phyloP scores from a whole-genome alignment of 2,888 invertebrate genomes.

The Phytoseiulus persimilis region DNA sequence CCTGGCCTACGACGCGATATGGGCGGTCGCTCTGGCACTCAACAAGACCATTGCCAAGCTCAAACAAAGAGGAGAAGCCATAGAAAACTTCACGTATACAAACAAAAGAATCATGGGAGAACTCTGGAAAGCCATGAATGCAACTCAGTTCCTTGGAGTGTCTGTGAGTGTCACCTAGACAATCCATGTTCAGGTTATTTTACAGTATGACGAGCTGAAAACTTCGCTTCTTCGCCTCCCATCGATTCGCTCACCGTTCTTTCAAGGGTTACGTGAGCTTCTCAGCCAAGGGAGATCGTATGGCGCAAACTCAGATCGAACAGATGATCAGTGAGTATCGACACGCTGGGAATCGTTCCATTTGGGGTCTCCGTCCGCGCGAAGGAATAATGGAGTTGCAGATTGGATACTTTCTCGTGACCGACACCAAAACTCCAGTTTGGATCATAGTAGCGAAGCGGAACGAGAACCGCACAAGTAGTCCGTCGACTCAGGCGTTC shows the following conservation, averaged over 20 bases:
- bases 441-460: no score
- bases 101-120: conserved; percentile 88
- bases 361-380: no score
- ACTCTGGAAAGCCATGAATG: conserved; percentile 93
- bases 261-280: conserved; percentile 66
- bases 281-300: conserved; percentile 88
- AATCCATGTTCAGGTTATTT: no score
- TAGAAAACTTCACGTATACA: conserved; percentile 92
- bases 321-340: conserved; percentile 64
- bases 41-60: conserved; percentile 90
- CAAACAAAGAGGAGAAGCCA: conserved; percentile 65
- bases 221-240: background rate
- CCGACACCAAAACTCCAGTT: no score
- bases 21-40: conserved; percentile 95
- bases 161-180: conserved; percentile 64
- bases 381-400: no score
- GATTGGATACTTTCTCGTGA: no score
- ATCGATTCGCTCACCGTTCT: background rate
- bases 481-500: no score
- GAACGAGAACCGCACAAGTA: no score
- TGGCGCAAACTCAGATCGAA: conserved; percentile 95
- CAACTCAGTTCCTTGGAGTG: conserved; percentile 93
- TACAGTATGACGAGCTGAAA: no score
- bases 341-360: no score
- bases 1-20: conserved; percentile 95